Base-by-base conservation (phyloP, 2,888 invertebrate species). In the Diarsia brunnea region DNA sequence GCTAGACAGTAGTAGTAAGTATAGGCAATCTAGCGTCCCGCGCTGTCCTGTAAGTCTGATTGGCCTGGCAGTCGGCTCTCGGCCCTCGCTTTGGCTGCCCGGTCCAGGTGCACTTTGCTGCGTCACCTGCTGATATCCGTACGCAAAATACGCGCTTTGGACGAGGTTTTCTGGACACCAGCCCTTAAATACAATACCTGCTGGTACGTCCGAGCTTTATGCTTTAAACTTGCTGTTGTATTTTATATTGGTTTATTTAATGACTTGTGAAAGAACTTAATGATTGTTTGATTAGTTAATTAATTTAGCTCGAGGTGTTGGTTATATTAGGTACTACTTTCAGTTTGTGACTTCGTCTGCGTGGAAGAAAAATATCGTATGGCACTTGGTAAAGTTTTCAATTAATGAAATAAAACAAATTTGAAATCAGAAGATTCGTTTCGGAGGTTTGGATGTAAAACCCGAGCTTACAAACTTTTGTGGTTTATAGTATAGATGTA, bases 61-160 rank as follows among this genome's bases (percentile, higher is more conserved):
- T 72, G 82, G 72, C 58, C 72, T 68, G 83, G 78, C 83, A 81
- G 81, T 82, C 79, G 73, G 60, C 55, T 31, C 49, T 49, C 73
- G 79, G 51, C 60, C 83, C 64, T 73, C 68, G 83, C 43, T 78
- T 61, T 31, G 78, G 53, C 58, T 78, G 45, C 67, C 53, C 64
- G 53, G 27, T 24, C 53, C 64, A 65, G 64, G 58, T 73, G 83
- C 83, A 76, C 58, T 3, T 65, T 16, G 31, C 38, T 27, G 55
- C 47, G 55, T 53, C 53, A 47, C 38, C 45, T 58, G 78, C 31
- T n/a, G 38, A n/a, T 38, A 38, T 14, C n/a, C 27, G 14, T 58
- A 27, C 51, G 51, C 51, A 11, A 49, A 49, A 51, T 51, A 51
- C 58, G 58, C 27, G 58, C 27, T 58, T 58, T 58, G 58, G 3